Evolutionary conservation across 92 coral and sea anemone species (phyloP).

Genomic region (Epizoanthus illoricatus): DNA sequence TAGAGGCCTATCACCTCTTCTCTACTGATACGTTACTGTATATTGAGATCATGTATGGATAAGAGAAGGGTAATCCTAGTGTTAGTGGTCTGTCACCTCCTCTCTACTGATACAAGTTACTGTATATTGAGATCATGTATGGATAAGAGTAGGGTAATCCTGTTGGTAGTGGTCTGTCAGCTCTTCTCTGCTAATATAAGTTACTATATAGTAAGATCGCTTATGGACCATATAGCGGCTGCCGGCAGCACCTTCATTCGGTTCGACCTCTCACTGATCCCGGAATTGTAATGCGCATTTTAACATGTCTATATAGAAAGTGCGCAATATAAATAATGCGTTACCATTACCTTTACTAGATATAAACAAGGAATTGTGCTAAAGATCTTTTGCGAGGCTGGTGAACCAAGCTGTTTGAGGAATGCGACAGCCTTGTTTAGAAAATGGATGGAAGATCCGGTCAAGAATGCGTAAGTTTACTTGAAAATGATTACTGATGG

Average conservation of each 20-base stretch:
- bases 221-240: too few species aligned
- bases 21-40: too few species aligned
- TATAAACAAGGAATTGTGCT: conserved; percentile 35
- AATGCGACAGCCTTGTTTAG: conserved; percentile 41
- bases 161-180: too few species aligned
- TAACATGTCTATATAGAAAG: background rate
- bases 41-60: too few species aligned
- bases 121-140: too few species aligned
- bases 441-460: conserved; percentile 56
- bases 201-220: too few species aligned
- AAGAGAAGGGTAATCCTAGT: too few species aligned
- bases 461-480: conserved; percentile 42
- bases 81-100: too few species aligned
- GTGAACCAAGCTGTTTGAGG: conserved; percentile 41
- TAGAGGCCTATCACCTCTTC: too few species aligned
- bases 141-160: too few species aligned
- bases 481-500: background rate
- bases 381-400: conserved; percentile 53
- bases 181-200: too few species aligned
- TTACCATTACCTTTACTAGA: conserved; percentile 21
- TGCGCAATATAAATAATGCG: background rate
- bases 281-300: background rate
- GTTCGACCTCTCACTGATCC: background rate
- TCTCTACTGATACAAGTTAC: too few species aligned
- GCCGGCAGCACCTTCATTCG: background rate